A percentile compares a stretch with the other conserved stretches of the same genome.
Evolutionary conservation across 1,140 invertebrate genomes (phyloP).

Genomic region (Paraescarpia echinospica): DNA sequence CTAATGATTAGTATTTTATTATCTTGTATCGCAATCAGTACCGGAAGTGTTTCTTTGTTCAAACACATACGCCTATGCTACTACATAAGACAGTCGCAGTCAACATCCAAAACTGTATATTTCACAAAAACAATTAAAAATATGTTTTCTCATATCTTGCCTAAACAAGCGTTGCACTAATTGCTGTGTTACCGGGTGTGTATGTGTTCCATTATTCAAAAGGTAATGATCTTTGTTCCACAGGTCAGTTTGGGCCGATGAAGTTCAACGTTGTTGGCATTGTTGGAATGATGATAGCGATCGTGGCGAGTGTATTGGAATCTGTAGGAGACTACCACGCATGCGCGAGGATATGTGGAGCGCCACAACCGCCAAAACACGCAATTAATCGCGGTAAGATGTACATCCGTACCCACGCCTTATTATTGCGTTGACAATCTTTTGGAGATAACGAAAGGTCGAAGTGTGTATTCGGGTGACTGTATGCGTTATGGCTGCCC

Average conservation of each 20-base stretch:
- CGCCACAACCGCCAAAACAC: slow-evolving; percentile 45
- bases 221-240: background rate
- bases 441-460: background rate
- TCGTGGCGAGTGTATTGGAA: slow-evolving; percentile 46
- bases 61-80: too few relatives aligned
- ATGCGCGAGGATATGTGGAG: slow-evolving; percentile 44
- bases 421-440: background rate
- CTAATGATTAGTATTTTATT: too few relatives aligned
- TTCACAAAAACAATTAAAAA: too few relatives aligned
- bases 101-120: too few relatives aligned
- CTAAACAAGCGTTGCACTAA: too few relatives aligned
- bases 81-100: too few relatives aligned
- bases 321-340: slow-evolving; percentile 54
- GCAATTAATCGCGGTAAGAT: slow-evolving; percentile 46
- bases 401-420: too few relatives aligned
- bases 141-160: too few relatives aligned
- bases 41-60: too few relatives aligned
- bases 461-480: background rate
- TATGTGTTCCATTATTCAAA: background rate
- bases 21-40: too few relatives aligned
- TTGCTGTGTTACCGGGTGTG: too few relatives aligned
- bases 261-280: slow-evolving; percentile 39
- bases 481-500: too few relatives aligned
- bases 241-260: slow-evolving; percentile 43
- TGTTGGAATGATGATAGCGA: slow-evolving; percentile 44